Conservation (phyloP, 2,797 vertebrate genomes). For the Brachymystax lenok region DNA sequence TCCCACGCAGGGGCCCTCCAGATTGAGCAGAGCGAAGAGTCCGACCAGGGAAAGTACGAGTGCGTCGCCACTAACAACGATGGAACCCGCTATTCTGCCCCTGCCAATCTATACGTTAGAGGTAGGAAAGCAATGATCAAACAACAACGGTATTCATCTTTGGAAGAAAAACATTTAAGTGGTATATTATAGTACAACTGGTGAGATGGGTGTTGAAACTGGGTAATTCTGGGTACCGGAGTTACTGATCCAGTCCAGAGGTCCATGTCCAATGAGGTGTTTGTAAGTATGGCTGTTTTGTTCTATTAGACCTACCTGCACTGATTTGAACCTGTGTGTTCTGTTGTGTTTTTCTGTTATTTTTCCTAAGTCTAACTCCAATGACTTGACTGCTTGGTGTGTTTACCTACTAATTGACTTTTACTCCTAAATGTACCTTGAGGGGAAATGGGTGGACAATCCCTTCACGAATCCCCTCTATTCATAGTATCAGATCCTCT, state of each 20-base stretch:
- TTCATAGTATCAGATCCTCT: conserved; percentile 36
- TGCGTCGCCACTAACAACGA: conserved; percentile 99
- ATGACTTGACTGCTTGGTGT: conserved; percentile 80
- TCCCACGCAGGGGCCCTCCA: conserved; percentile 97
- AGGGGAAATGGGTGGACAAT: conserved; percentile 40
- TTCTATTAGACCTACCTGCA: conserved; percentile 74
- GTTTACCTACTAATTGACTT: conserved; percentile 81
- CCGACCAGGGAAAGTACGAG: conserved; percentile 99
- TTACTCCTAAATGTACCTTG: conserved; percentile 57
- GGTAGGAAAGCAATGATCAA: conserved; percentile 83
- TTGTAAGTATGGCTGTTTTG: conserved; percentile 85
- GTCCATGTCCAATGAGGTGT: conserved; percentile 65
- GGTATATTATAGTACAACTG: not conserved
- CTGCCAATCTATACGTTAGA: conserved; percentile 99
- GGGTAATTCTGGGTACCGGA: conserved; percentile 49
- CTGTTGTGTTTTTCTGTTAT: conserved; percentile 69
- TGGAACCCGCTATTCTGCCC: conserved; percentile 97
- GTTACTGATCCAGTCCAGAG: conserved; percentile 61
- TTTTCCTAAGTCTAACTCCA: conserved; percentile 72
- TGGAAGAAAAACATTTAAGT: conserved; percentile 32
- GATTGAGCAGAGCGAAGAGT: conserved; percentile 99
- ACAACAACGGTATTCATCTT: conserved; percentile 45
- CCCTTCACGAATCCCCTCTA: conserved; percentile 17
- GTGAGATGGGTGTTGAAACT: conserved; percentile 14
- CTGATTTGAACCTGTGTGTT: conserved; percentile 78